These are phyloP conservation scores for Apamea monoglypha DNA, from an alignment of 2,888 invertebrate species.

Conservation along the genomic window DNA sequence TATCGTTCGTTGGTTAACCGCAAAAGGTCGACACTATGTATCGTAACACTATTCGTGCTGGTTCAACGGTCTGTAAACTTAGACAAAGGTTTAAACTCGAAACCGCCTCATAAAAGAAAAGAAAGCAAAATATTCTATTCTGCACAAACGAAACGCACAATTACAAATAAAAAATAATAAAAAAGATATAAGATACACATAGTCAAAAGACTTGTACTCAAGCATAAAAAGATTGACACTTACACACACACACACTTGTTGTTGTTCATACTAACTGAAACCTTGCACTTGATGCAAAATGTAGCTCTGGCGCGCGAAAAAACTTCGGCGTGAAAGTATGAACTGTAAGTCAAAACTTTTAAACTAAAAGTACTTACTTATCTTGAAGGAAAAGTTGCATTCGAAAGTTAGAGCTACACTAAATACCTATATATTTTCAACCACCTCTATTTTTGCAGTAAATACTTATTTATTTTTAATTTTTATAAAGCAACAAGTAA, in stretches of 20 bases:
- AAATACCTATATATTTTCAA: neutral
- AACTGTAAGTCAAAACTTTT: constrained; percentile 14
- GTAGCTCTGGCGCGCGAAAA: neutral
- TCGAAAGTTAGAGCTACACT: neutral
- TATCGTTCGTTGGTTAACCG: constrained; percentile 14
- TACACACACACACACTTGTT: too few relatives aligned
- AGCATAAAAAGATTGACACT: too few relatives aligned
- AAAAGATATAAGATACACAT: too few relatives aligned
- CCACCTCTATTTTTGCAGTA: neutral
- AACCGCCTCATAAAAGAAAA: constrained; percentile 11
- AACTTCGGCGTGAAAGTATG: constrained; percentile 8
- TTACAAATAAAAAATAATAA: too few relatives aligned
- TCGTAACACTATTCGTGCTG: neutral
- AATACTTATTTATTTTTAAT: neutral
- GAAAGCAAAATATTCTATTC: too few relatives aligned
- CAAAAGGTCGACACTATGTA: constrained; percentile 13
- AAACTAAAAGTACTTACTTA: neutral
- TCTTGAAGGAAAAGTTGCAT: constrained; percentile 3
- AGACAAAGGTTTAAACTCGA: constrained; percentile 25
- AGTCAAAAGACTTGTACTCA: too few relatives aligned
- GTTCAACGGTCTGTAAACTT: constrained; percentile 22
- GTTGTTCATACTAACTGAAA: constrained; percentile 19
- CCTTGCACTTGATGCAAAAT: constrained; percentile 45
- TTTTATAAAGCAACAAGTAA: neutral
- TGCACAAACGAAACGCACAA: too few relatives aligned